Base-by-base conservation (phyloP, 1,140 invertebrate species). In the Atta texana region DNA sequence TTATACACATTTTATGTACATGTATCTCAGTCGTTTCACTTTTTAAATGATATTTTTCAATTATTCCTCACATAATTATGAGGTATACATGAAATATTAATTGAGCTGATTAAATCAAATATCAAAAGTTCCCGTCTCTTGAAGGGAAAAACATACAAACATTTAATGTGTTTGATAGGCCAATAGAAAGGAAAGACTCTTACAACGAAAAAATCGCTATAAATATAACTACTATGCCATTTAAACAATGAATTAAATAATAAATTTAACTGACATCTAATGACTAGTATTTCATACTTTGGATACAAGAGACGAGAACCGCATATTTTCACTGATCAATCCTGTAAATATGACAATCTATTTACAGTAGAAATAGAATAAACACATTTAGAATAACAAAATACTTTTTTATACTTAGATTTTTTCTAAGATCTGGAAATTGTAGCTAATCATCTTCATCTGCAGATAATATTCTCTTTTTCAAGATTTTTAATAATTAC, bases 1-100 rank as follows among this genome's bases (percentile, higher is more conserved):
- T 86, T 76, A 85, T 8, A 51, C 16, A 51, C 49, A 64, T 55
- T 80, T 90, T 87, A 72, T 61, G 86, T 80, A 87, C 21, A 69
- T 18, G 76, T 2, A 85, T 81, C 44, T 87, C 44, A 74, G 18
- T 64, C 57, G 24, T 72, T 80, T 88, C 84, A 51, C 14, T 57
- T 77, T 51, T 21, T 10, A 66, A 82, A 86, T 59, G 12, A 77
- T 64, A 24, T 80, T 18, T 81, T 12, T 82, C 59, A 28, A n/a
- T 39, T 44, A 31, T 76, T 14, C 14, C 8, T 1, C 34, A 61
- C 53, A 57, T 21, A 74, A 82, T 72, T 61, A 21, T 75, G 69
- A 34, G 55, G 31, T 81, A 71, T 21, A 75, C 31, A 75, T 44
- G 18, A 16, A 59, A 49, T 51, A 63, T 74, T 69, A 49, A 59